Evolutionary conservation across 2,797 vertebrate species (phyloP), one percentile per base, ranked within the genome.

Genomic region (Erethizon dorsatum): DNA sequence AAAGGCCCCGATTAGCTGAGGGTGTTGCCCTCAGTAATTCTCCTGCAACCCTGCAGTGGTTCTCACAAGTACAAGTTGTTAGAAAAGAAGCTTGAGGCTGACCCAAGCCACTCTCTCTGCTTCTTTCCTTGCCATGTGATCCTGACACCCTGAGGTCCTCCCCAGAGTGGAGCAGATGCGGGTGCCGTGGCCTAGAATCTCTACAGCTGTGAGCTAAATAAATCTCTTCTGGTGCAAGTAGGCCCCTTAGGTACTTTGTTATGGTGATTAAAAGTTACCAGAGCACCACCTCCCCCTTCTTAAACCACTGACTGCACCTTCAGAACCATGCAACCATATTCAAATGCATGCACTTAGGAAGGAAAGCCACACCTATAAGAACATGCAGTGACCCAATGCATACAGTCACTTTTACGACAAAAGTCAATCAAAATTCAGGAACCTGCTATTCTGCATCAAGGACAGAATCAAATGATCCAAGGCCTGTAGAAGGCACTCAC

Each of bases 271-370:
- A 50, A 73, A 91, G n/a, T 10, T 83, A 69, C 65, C 17, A 69
- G 33, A 69, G 37, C 31, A 69, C 31, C 37, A 6, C 65, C 52
- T 22, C 52, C n/a, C 26, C 3, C 33, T 41, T 6, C 28, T 75
- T 20, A 50, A 31, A 61, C 50, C 37, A 54, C 12, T 86, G 37
- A 71, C 65, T 47, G 50, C 28, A 59, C 90, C 78, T 87, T 92
- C 78, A 91, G 79, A 97, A 88, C 7, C 8, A 47, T 50, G 22
- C 28, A 92, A 12, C 13, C 37, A 95, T 41, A 59, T 89, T 87
- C 52, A 90, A 80, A 91, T 18, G 9, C 6, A 95, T 6, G 56
- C 5, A 50, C 82, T 87, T 33, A 78, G 59, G 59, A 91, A 90
- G 45, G 47, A 87, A 79, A 80, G 61, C 13, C 57, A 73, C 7